A percentile compares a stretch with the other conserved stretches of the same genome.
Conservation (phyloP, 2,113 vertebrate species). For the Rhodinocichla rosea region DNA sequence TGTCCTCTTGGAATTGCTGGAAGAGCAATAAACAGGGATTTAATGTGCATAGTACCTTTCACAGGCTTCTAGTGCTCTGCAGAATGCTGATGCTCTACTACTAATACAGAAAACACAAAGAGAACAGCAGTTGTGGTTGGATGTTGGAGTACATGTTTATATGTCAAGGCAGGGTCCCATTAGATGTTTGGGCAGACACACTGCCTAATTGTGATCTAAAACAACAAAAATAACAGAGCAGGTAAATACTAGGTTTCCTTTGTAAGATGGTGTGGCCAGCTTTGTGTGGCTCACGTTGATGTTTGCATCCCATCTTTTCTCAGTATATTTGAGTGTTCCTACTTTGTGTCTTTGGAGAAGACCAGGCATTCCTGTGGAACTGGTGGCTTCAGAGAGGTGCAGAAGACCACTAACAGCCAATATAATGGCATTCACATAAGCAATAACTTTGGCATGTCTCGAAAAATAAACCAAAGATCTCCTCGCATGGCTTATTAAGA, state of each 20-base stretch:
- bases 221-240: not conserved
- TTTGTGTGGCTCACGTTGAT: not conserved
- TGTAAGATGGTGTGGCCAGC: not conserved
- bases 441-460: not conserved
- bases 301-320: not conserved
- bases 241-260: not conserved
- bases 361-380: not conserved
- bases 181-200: not conserved
- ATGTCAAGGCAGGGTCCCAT: not conserved
- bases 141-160: not conserved
- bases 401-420: not conserved
- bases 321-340: fast-evolving
- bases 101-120: not conserved
- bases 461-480: not conserved
- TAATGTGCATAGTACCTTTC: not conserved
- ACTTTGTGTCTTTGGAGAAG: not conserved
- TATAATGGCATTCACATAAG: not conserved
- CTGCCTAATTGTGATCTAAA: not conserved
- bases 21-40: not conserved
- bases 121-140: not conserved
- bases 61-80: not conserved
- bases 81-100: not conserved
- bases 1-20: not conserved
- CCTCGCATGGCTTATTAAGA: not conserved
- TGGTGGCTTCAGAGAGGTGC: not conserved